Conservation (phyloP, 2,888 invertebrate species). For the Leptinotarsa haldemani region DNA sequence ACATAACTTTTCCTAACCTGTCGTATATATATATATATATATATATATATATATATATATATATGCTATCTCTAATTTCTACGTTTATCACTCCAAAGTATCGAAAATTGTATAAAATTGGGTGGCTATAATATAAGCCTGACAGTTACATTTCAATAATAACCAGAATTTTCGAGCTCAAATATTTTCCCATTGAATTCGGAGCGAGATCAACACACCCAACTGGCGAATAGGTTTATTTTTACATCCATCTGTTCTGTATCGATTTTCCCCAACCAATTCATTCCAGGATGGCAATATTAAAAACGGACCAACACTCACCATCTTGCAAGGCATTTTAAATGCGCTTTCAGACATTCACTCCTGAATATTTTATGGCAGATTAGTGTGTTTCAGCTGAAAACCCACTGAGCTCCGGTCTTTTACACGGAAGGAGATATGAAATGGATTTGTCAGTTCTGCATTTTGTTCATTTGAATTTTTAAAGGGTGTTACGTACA, state of each 20-base stretch:
- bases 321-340: conserved; percentile 40
- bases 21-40: no score
- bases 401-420: conserved; percentile 20
- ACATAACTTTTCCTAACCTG: no score
- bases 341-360: conserved; percentile 38
- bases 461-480: conserved; percentile 24
- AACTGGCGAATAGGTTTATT: not conserved
- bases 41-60: no score
- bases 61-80: no score
- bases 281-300: conserved; percentile 24
- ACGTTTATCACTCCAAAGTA: no score
- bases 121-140: no score
- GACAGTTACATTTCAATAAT: no score
- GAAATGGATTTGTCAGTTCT: conserved; percentile 24
- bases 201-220: not conserved
- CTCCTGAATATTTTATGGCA: conserved; percentile 50
- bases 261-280: conserved; percentile 1
- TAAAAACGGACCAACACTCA: conserved; percentile 30
- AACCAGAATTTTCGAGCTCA: not conserved
- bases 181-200: not conserved
- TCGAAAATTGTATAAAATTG: no score
- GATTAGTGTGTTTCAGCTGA: conserved; percentile 46
- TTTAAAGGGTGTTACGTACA: conserved; percentile 4
- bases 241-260: conserved; percentile 14
- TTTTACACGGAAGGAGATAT: conserved; percentile 28